phyloP scores from a whole-genome alignment of 1,140 invertebrate species.

The Monomorium pharaonis region DNA sequence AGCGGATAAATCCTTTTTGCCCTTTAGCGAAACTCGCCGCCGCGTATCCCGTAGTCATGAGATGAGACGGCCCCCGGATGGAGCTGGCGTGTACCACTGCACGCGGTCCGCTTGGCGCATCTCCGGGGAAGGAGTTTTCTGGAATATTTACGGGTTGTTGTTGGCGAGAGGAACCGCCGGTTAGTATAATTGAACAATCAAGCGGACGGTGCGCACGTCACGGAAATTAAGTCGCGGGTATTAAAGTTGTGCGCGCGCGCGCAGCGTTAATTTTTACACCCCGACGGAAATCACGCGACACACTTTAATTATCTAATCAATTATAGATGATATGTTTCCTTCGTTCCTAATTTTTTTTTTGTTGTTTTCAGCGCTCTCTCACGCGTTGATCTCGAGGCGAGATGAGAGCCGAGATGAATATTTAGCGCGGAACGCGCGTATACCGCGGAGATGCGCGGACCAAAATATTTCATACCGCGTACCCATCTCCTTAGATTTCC shows the following conservation, averaged over 20 bases:
- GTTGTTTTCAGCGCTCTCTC: too few species aligned
- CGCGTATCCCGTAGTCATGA: not conserved
- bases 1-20: constrained; percentile 30
- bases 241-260: not conserved
- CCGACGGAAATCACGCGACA: not conserved
- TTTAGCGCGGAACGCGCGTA: not conserved
- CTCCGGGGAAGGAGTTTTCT: constrained; percentile 27
- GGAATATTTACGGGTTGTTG: constrained; percentile 34
- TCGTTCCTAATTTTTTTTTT: too few species aligned
- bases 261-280: not conserved
- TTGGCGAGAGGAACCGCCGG: not conserved
- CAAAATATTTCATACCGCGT: not conserved
- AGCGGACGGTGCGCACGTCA: constrained; percentile 1
- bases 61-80: not conserved
- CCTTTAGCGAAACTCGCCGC: not conserved
- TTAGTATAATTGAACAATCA: constrained; percentile 18
- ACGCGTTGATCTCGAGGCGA: not conserved
- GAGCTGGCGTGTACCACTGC: not conserved
- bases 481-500: constrained; percentile 27
- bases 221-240: constrained; percentile 14
- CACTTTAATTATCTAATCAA: not conserved
- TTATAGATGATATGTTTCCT: not conserved
- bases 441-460: not conserved
- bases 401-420: not conserved
- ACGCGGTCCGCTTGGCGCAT: constrained; percentile 28